Evolutionary conservation across 2,113 vertebrate species (phyloP).

Genomic region (Chelonoidis abingdonii): DNA sequence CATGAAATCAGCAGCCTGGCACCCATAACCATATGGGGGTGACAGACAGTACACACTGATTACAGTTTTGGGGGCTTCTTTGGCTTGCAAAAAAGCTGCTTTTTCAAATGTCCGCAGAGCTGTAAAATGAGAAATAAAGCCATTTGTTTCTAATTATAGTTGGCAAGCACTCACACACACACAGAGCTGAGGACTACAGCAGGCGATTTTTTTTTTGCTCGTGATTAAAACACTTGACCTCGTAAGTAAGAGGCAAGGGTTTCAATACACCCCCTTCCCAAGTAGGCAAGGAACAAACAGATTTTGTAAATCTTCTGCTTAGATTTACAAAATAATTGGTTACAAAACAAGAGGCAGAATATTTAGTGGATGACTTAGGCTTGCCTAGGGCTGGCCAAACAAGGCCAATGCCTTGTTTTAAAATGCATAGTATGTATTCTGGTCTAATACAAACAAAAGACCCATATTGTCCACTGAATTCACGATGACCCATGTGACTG

Average conservation of each 20-base stretch:
- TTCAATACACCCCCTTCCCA: conserved; percentile 40
- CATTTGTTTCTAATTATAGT: conserved; percentile 75
- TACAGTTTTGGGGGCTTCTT: neutral
- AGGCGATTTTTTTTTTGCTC: conserved; percentile 55
- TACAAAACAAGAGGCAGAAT: conserved; percentile 60
- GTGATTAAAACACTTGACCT: conserved; percentile 73
- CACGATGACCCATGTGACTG: rapidly evolving
- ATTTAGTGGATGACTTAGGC: neutral
- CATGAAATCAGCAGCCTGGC: neutral
- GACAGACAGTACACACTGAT: neutral
- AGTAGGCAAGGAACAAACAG: conserved; percentile 46
- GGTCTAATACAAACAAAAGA: rapidly evolving
- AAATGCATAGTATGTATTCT: neutral
- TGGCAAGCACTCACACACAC: conserved; percentile 47
- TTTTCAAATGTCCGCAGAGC: neutral
- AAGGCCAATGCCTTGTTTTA: conserved; percentile 17
- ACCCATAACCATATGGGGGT: neutral
- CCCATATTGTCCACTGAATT: neutral
- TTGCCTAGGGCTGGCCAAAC: conserved; percentile 40
- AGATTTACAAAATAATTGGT: conserved; percentile 58
- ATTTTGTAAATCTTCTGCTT: conserved; percentile 23
- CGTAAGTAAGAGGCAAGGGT: conserved; percentile 66
- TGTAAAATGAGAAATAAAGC: conserved; percentile 61
- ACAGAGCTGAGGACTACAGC: conserved; percentile 64
- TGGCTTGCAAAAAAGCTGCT: neutral